phyloP scores from a whole-genome alignment of 2,888 invertebrate genomes.

The Pristionchus japonicus region DNA sequence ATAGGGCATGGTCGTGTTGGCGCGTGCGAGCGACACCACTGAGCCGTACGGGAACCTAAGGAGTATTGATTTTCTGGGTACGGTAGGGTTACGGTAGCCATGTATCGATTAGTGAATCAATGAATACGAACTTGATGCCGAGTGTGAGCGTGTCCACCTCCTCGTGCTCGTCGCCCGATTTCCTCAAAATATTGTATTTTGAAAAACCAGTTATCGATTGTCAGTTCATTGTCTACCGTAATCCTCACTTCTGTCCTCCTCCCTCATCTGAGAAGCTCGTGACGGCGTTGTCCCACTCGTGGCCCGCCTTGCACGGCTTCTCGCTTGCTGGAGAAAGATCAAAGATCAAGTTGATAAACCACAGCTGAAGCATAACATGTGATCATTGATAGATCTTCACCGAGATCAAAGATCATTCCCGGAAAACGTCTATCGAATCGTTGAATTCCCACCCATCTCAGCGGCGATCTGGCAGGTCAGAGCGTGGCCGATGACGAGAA shows the following conservation, averaged over 20 bases:
- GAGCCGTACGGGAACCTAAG: conserved; percentile 41
- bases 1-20: conserved; percentile 1
- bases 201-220: background rate
- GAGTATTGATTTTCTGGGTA: background rate
- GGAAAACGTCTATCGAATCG: no score
- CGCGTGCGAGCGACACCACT: conserved; percentile 22
- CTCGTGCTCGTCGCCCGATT: background rate
- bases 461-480: background rate
- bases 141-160: conserved; percentile 3
- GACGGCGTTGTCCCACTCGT: background rate
- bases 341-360: no score
- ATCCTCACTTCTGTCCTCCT: background rate
- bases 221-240: no score
- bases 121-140: background rate
- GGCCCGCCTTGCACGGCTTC: background rate
- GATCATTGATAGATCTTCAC: no score
- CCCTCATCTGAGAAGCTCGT: conserved; percentile 13
- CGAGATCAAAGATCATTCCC: no score
- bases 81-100: background rate
- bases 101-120: background rate
- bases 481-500: conserved; percentile 41
- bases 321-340: background rate
- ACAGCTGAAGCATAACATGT: no score
- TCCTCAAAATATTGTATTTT: background rate
- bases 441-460: background rate